Conservation (phyloP, 2,797 vertebrate genomes). For the Choloepus didactylus region DNA sequence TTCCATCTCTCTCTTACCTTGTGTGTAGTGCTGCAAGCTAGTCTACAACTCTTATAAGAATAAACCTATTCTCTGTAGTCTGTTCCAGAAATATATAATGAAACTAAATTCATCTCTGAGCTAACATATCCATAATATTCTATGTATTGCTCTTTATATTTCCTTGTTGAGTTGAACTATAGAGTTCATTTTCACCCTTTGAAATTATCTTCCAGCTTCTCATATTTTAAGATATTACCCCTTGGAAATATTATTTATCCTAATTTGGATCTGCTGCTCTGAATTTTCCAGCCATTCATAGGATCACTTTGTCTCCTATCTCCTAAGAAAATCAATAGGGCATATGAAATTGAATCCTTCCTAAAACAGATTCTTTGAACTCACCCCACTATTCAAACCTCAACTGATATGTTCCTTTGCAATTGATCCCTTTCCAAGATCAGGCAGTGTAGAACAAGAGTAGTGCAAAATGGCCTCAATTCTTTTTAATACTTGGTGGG, state of each 20-base stretch:
- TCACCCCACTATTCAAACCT: slow-evolving; percentile 28
- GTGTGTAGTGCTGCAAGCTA: neutral
- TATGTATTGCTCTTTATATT: slow-evolving; percentile 22
- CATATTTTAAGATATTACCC: slow-evolving; percentile 59
- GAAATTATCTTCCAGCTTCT: slow-evolving; percentile 68
- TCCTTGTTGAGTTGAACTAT: neutral
- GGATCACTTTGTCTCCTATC: slow-evolving; percentile 21
- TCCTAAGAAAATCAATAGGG: slow-evolving; percentile 45
- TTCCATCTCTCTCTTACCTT: neutral
- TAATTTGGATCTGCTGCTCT: slow-evolving; percentile 11
- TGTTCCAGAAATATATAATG: slow-evolving; percentile 36
- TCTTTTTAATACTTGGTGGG: slow-evolving; percentile 26
- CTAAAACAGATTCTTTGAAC: slow-evolving; percentile 43
- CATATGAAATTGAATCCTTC: slow-evolving; percentile 73
- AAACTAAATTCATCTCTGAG: slow-evolving; percentile 56
- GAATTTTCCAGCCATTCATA: slow-evolving; percentile 37
- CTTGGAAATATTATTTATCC: slow-evolving; percentile 43
- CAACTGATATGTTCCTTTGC: slow-evolving; percentile 59
- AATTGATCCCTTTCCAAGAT: slow-evolving; percentile 58
- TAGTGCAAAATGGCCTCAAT: slow-evolving; percentile 45
- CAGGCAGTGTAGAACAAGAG: neutral
- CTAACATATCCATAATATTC: neutral
- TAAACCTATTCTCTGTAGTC: slow-evolving; percentile 20
- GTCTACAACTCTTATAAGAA: slow-evolving; percentile 50
- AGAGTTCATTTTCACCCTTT: slow-evolving; percentile 37